Base-by-base conservation (phyloP, 2,888 invertebrate genomes). In the Trissolcus japonicus region DNA sequence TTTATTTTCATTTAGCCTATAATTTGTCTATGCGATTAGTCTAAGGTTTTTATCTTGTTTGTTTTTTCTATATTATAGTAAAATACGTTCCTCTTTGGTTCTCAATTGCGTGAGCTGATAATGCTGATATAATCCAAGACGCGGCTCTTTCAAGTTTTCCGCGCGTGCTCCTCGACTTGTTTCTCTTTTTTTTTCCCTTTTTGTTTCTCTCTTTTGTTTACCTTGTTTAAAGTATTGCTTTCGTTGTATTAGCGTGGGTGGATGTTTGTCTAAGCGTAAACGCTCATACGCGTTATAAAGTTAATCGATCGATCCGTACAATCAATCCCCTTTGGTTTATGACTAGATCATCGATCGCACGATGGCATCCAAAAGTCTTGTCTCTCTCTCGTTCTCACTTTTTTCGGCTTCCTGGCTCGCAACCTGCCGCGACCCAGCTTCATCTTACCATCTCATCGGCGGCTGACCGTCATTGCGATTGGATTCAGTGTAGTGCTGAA, bases 161-260 rank as follows among this genome's bases (percentile, higher is more conserved):
- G 35, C 35, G 35, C 35, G 35, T 35, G 35, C 35, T 35, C 35
- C 35, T 9, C 35, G 35, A 35, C 7, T 25, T 25, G n/a, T n/a
- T n/a, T n/a, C n/a, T 25, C 4, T 2, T 46, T 62, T 53, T 41
- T 14, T 55, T 72, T 40, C 46, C 74, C 69, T 50, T 62, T 17
- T 21, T 4, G 51, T 6, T 51, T 55, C 62, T 57, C 54, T 46
- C 29, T 61, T 78, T 76, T 76, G 54, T 81, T 81, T 85, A 88
- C 88, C 88, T 87, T 88, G 87, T 88, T 86, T 85, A 78, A 82
- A 85, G 82, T 88, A 88, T 88, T 89, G 88, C 88, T 89, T 89
- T 88, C 88, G 88, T 89, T 89, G 88, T 88, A 87, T 87, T 85
- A 80, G 83, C 81, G 80, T 83, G 87, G 86, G 84, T 88, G 88